Conservation (phyloP, 2,113 vertebrate species). For the Cavia aperea region DNA sequence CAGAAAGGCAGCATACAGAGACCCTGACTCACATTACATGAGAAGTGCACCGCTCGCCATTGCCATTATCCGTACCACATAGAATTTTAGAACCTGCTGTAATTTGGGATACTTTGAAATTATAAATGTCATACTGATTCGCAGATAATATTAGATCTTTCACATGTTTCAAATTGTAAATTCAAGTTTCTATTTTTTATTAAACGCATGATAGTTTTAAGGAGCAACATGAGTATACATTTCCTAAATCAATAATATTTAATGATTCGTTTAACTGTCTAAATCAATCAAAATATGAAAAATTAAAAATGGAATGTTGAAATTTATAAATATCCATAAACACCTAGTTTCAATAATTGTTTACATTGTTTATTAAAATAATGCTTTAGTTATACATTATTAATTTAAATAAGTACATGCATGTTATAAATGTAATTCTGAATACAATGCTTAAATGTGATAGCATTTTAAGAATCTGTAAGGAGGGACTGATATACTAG, state of each 20-base stretch:
- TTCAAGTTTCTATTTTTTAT: conserved; percentile 11
- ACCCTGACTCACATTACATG: background rate
- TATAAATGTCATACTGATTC: background rate
- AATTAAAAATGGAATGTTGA: background rate
- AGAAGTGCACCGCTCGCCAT: background rate
- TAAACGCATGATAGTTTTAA: background rate
- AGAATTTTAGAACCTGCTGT: background rate
- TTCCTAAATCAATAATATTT: background rate
- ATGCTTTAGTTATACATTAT: background rate
- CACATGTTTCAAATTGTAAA: background rate
- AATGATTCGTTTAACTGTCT: background rate
- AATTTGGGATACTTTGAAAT: background rate
- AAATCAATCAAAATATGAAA: background rate
- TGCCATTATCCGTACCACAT: background rate
- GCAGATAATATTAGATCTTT: background rate
- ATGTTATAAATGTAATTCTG: background rate
- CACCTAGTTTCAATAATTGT: background rate
- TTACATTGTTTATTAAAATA: background rate
- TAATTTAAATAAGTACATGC: background rate
- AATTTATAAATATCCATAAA: background rate
- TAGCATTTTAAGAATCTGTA: background rate
- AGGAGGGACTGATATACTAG: background rate
- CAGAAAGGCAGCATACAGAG: background rate
- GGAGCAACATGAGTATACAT: background rate
- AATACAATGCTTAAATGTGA: background rate